A percentile compares a stretch with the other conserved stretches of the same genome.
phyloP scores from a whole-genome alignment of 1,140 invertebrate species.

The Drosophila guanche region DNA sequence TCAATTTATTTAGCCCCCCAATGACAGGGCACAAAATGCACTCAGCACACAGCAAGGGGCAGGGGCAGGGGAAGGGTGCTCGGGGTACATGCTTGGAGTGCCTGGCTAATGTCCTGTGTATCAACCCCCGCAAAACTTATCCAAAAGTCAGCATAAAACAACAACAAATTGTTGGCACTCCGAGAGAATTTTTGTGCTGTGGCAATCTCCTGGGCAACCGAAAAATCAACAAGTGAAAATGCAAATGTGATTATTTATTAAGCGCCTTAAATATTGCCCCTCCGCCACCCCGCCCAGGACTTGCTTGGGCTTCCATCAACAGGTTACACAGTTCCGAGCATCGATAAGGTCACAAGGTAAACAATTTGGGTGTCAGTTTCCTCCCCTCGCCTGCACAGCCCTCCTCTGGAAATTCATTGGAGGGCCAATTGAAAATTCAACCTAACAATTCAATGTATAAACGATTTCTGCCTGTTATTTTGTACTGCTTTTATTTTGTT shows the following conservation, averaged over 20 bases:
- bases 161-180: not conserved
- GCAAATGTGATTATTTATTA: slow-evolving; percentile 82
- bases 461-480: slow-evolving; percentile 47
- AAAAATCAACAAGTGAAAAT: slow-evolving; percentile 80
- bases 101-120: slow-evolving; percentile 57
- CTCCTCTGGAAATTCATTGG: slow-evolving; percentile 65
- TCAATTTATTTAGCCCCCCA: slow-evolving; percentile 76
- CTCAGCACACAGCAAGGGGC: slow-evolving; percentile 6
- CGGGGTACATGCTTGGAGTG: slow-evolving; percentile 2
- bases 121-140: not conserved
- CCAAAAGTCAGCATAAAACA: slow-evolving; percentile 38
- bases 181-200: not conserved
- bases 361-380: slow-evolving; percentile 28
- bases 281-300: not conserved
- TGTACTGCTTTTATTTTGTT: not conserved
- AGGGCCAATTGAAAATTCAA: slow-evolving; percentile 71
- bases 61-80: not conserved
- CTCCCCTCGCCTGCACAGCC: too few relatives aligned
- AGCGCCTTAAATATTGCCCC: slow-evolving; percentile 74
- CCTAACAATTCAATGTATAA: too few relatives aligned
- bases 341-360: slow-evolving; percentile 32
- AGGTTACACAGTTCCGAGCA: slow-evolving; percentile 22
- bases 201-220: slow-evolving; percentile 28
- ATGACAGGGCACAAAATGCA: slow-evolving; percentile 76
- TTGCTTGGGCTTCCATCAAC: slow-evolving; percentile 19